phyloP scores from a whole-genome alignment of 2,888 invertebrate species.

The Carabus problematicus region DNA sequence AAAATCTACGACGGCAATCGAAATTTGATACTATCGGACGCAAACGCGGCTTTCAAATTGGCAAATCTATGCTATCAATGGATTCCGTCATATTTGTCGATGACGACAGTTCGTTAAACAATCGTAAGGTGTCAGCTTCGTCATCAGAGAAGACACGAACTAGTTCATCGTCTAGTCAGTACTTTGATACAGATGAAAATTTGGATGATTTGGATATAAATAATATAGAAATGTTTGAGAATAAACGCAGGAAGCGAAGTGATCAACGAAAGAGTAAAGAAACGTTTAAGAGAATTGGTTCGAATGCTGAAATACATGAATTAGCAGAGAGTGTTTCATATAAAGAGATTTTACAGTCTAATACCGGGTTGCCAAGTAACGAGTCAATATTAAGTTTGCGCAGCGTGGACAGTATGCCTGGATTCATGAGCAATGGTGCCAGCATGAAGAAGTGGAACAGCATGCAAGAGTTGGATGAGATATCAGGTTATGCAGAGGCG shows the following conservation, averaged over 20 bases:
- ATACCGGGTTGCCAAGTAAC: slow-evolving; percentile 44
- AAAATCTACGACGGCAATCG: slow-evolving; percentile 9
- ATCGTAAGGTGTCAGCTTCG: slow-evolving; percentile 2
- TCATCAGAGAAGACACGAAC: slow-evolving; percentile 42
- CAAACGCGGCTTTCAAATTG: slow-evolving; percentile 51
- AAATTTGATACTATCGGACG: slow-evolving; percentile 51
- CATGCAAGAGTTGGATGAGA: slow-evolving; percentile 52
- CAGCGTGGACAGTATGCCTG: slow-evolving; percentile 52
- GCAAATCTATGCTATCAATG: slow-evolving; percentile 48
- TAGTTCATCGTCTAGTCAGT: slow-evolving; percentile 30
- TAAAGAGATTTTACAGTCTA: slow-evolving; percentile 44
- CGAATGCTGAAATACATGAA: slow-evolving; percentile 45
- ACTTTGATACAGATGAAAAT: slow-evolving; percentile 28
- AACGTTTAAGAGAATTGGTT: not conserved
- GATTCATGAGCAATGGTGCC: slow-evolving; percentile 47
- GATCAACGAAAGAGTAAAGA: not conserved
- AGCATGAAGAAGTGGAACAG: slow-evolving; percentile 56
- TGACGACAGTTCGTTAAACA: slow-evolving; percentile 13
- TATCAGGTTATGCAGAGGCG: slow-evolving; percentile 45
- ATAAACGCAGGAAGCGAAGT: slow-evolving; percentile 7
- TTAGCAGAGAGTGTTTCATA: slow-evolving; percentile 41
- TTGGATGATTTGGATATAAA: slow-evolving; percentile 46
- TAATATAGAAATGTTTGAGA: slow-evolving; percentile 47
- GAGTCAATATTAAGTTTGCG: slow-evolving; percentile 49
- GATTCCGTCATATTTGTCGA: slow-evolving; percentile 9